Conservation (phyloP, 2,888 invertebrate species). For the Nycteola revayana region DNA sequence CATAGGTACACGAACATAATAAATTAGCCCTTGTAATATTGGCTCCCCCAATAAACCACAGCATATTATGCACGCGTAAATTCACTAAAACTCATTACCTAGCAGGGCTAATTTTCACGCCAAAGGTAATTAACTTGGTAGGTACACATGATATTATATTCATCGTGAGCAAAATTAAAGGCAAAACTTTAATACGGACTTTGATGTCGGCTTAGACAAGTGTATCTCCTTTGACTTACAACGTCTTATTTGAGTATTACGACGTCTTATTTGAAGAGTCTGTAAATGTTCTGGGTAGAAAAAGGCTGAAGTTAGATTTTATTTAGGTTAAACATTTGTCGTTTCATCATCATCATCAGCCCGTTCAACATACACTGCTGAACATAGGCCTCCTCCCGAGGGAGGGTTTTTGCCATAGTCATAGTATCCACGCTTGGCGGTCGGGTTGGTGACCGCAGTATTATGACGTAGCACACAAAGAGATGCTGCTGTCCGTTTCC, state of each 20-base stretch:
- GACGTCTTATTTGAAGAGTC: conserved; percentile 18
- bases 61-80: conserved; percentile 29
- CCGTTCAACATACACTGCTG: too few relatives aligned
- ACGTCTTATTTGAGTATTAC: conserved; percentile 29
- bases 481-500: too few relatives aligned
- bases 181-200: conserved; percentile 50
- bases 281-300: conserved; percentile 2
- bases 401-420: too few relatives aligned
- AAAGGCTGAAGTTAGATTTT: too few relatives aligned
- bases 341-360: too few relatives aligned
- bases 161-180: conserved; percentile 61
- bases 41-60: conserved; percentile 26
- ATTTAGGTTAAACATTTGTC: too few relatives aligned
- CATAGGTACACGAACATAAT: too few relatives aligned
- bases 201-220: conserved; percentile 45
- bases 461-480: too few relatives aligned
- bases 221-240: conserved; percentile 36
- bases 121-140: conserved; percentile 55
- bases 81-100: conserved; percentile 44
- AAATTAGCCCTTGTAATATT: conserved; percentile 13
- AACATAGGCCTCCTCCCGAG: too few relatives aligned
- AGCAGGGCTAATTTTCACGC: conserved; percentile 48
- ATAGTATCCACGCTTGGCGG: too few relatives aligned
- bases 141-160: conserved; percentile 57
- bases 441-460: too few relatives aligned